phyloP scores from a whole-genome alignment of 2,113 vertebrate genomes.

The Numida meleagris region DNA sequence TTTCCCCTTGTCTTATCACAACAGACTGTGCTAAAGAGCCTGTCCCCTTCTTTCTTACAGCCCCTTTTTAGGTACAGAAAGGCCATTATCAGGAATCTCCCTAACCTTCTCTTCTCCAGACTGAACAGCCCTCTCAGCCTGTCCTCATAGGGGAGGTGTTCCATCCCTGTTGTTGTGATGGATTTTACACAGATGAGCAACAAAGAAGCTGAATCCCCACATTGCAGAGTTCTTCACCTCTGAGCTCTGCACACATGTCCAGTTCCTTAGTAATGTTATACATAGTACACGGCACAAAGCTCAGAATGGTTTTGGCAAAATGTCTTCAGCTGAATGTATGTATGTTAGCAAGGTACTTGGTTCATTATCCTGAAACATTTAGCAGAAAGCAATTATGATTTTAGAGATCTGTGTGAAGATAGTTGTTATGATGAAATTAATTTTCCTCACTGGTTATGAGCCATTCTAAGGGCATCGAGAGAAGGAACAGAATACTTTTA shows the following conservation, averaged over 20 bases:
- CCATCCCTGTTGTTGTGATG: neutral
- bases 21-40: too few relatives aligned
- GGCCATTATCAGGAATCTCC: too few relatives aligned
- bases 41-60: too few relatives aligned
- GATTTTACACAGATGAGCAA: neutral
- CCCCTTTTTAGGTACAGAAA: too few relatives aligned
- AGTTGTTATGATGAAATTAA: neutral
- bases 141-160: too few relatives aligned
- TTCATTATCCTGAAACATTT: neutral
- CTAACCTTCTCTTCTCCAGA: too few relatives aligned
- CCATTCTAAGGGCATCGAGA: neutral
- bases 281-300: neutral
- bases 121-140: too few relatives aligned
- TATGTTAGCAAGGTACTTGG: neutral
- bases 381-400: neutral
- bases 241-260: neutral
- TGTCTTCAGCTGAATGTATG: neutral
- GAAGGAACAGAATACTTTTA: neutral
- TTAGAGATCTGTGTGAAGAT: neutral
- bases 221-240: neutral
- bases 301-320: neutral
- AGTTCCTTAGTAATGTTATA: neutral
- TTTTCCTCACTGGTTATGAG: neutral
- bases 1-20: too few relatives aligned
- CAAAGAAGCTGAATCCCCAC: neutral